Evolutionary conservation across 2,113 vertebrate species (phyloP).

Genomic region (Varanus komodoensis): DNA sequence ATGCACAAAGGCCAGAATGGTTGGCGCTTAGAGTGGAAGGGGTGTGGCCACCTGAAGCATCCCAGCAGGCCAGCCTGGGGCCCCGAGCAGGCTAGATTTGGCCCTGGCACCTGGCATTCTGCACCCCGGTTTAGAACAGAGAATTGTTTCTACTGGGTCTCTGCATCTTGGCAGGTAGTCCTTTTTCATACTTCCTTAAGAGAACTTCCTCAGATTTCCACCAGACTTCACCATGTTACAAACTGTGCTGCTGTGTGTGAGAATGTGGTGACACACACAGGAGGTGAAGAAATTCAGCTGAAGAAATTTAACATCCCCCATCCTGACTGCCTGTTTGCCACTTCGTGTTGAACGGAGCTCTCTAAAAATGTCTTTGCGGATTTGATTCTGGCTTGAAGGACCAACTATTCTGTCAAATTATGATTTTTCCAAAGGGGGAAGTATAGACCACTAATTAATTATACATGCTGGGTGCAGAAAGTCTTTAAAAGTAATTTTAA

Average conservation of each 20-base stretch:
- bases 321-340: neutral
- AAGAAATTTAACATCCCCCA: neutral
- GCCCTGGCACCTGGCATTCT: too few species aligned
- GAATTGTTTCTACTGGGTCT: neutral
- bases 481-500: conserved; percentile 18
- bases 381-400: neutral
- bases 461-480: neutral
- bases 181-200: neutral
- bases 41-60: too few species aligned
- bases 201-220: neutral
- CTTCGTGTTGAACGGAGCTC: neutral
- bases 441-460: conserved; percentile 4
- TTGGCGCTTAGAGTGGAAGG: too few species aligned
- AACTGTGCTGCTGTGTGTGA: neutral
- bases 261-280: neutral
- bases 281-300: neutral
- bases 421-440: neutral
- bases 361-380: neutral
- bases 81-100: neutral
- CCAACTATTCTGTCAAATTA: neutral
- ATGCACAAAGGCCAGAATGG: too few species aligned
- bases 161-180: neutral
- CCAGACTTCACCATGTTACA: neutral
- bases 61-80: too few species aligned
- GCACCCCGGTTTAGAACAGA: too few species aligned